phyloP scores from a whole-genome alignment of 2,888 invertebrate genomes.

The Anarsia innoxiella region DNA sequence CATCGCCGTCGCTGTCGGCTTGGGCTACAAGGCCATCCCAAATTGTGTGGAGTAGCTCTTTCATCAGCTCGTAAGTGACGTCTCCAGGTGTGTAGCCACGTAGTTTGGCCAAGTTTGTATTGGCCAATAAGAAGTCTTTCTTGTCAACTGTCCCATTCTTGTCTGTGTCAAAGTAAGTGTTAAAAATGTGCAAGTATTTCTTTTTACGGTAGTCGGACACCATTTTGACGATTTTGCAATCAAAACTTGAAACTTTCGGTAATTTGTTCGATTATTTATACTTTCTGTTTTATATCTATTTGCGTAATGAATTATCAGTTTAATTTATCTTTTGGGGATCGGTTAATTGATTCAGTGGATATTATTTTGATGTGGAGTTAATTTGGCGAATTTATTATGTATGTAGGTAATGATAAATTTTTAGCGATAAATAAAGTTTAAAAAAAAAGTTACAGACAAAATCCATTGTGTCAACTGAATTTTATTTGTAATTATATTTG shows the following conservation, averaged over 20 bases:
- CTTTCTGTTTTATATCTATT: background rate
- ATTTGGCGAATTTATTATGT: too few relatives aligned
- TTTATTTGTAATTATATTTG: too few relatives aligned
- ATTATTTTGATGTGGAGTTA: too few relatives aligned
- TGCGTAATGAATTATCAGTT: too few relatives aligned
- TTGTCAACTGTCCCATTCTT: conserved; percentile 90
- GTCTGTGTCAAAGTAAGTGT: conserved; percentile 91
- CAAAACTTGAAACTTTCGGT: too few relatives aligned
- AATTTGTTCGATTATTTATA: too few relatives aligned
- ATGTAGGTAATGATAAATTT: too few relatives aligned
- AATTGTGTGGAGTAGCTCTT: conserved; percentile 61
- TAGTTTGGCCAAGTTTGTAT: conserved; percentile 66
- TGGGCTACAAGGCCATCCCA: conserved; percentile 84
- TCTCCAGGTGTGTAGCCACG: conserved; percentile 85
- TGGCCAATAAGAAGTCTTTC: conserved; percentile 88
- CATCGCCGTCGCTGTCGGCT: conserved; percentile 86
- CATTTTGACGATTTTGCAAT: conserved; percentile 43
- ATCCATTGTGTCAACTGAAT: too few relatives aligned
- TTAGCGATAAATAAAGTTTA: too few relatives aligned
- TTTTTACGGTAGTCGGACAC: conserved; percentile 92
- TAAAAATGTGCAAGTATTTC: conserved; percentile 90
- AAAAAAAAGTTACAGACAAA: too few relatives aligned
- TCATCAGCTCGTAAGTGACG: conserved; percentile 82
- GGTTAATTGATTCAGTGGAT: too few relatives aligned
- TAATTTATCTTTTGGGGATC: too few relatives aligned